A percentile compares a stretch with the other conserved stretches of the same genome.
Evolutionary conservation across 2,113 vertebrate genomes (phyloP).

Genomic region (Hippolais icterina): DNA sequence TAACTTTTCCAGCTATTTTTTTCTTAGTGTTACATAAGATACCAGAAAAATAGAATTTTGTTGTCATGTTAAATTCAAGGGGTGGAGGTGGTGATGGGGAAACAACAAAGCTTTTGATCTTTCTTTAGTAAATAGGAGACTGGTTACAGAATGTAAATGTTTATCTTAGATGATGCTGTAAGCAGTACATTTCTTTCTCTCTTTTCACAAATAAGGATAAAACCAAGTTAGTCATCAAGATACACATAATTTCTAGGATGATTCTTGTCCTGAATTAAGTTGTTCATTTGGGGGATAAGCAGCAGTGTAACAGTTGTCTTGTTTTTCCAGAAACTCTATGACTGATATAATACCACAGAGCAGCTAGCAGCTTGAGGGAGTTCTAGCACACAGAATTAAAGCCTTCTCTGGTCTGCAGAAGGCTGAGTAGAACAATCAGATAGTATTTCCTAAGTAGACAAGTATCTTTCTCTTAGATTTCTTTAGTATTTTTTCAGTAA

Average conservation of each 20-base stretch:
- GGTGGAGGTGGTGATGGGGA: background rate
- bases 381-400: background rate
- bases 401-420: background rate
- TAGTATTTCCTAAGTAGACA: background rate
- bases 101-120: conserved; percentile 45
- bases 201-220: background rate
- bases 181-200: background rate
- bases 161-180: conserved; percentile 3
- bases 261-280: background rate
- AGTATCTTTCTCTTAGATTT: background rate
- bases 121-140: conserved; percentile 25
- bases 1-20: background rate
- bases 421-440: background rate
- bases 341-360: background rate
- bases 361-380: background rate
- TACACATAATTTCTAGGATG: background rate
- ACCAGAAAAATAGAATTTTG: background rate
- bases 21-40: background rate
- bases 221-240: background rate
- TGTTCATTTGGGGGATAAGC: background rate
- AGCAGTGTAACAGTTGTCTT: background rate
- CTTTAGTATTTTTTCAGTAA: background rate
- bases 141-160: conserved; percentile 27
- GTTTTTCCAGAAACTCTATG: background rate
- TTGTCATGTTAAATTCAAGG: conserved; percentile 3